Conservation (phyloP, 1,140 invertebrate genomes). For the Leptinotarsa texana region DNA sequence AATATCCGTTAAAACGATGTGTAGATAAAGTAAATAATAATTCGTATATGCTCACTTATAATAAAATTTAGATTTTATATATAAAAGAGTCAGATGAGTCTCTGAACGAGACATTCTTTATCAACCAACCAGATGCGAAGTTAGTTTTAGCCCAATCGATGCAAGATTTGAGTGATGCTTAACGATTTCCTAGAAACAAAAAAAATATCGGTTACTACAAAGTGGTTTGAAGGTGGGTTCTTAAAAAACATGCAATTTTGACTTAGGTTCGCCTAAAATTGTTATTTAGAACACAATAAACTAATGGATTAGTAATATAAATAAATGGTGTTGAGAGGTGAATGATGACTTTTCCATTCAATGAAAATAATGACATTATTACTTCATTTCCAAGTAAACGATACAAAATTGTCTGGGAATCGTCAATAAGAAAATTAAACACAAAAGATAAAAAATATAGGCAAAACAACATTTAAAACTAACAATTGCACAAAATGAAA, state of each 20-base stretch:
- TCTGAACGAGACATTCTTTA: conserved; percentile 32
- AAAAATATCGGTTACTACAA: conserved; percentile 25
- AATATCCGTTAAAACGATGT: conserved; percentile 39
- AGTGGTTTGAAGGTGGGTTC: background rate
- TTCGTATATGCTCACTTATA: conserved; percentile 43
- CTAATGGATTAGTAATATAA: background rate
- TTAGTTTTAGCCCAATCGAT: conserved; percentile 48
- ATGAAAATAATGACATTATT: no score
- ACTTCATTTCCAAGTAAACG: no score
- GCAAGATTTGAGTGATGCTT: conserved; percentile 46
- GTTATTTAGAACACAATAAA: background rate
- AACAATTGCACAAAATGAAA: no score
- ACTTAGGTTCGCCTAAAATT: background rate
- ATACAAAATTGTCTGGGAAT: no score
- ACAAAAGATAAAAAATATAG: no score
- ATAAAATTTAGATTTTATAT: conserved; percentile 41
- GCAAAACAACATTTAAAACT: no score
- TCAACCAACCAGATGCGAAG: conserved; percentile 40
- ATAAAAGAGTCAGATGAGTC: conserved; percentile 39
- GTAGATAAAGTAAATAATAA: conserved; percentile 41
- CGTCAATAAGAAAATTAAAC: no score
- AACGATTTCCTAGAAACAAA: conserved; percentile 54
- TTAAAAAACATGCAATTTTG: background rate
- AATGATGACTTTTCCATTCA: background rate
- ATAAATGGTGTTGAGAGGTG: background rate